Base-by-base conservation (phyloP, 2,888 invertebrate species). In the Celastrina argiolus region DNA sequence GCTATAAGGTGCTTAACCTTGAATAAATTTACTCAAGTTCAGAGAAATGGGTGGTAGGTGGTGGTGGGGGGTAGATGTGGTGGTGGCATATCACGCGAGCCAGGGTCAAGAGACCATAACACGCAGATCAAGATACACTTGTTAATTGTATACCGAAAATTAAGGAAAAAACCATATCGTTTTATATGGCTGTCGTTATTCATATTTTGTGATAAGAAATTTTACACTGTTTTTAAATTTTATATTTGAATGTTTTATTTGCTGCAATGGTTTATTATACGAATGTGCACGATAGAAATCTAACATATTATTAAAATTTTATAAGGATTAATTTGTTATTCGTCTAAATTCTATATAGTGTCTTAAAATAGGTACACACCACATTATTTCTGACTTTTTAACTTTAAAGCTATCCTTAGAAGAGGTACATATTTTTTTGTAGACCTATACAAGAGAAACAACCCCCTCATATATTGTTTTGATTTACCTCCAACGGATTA, bases 71-170 rank as follows among this genome's bases (percentile, higher is more conserved):
- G 51, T 64, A 39, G 22, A 63, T 31, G 16, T 18, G 2, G 22
- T 61, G 39, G 39, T 70, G 78, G 76, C 78, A 76, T 77, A 78
- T 79, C 80, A 80, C 80, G 80, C 79, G 74, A 80, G 36, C 16
- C 28, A 36, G 36, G 58, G 28, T 59, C 64, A 39, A 65, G 56
- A 63, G 22, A 39, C 61, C 61, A 36, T 63, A 66, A 51, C 56
- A 22, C 42, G 56, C 31, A 58, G 28, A 65, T 56, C 51, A 0
- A 36, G 36, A 31, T 56, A 64, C 45, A 67, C 51, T 68, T 66
- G 45, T 63, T 67, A 16, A 67, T 58, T 63, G 22, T 51, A 51
- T 45, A 45, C 45, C 28, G n/a, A 31, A 58, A 58, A 58, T 58
- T 31, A 31, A 31, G 28, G 28, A 58, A 45, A 51, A 26, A 18